phyloP scores from a whole-genome alignment of 2,113 vertebrate genomes.

The Python bivittatus region DNA sequence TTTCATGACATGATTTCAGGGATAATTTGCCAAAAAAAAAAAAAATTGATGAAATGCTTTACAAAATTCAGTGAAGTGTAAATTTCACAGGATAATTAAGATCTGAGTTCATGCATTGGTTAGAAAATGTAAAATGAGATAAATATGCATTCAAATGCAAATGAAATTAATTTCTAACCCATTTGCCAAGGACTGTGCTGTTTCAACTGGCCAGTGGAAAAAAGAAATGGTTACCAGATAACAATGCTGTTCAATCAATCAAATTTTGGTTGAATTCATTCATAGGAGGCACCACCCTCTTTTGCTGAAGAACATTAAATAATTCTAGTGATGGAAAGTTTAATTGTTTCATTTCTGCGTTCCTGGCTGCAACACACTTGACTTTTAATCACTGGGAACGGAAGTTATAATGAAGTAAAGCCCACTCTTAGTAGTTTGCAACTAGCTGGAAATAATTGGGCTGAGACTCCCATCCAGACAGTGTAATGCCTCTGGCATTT shows the following conservation, averaged over 20 bases:
- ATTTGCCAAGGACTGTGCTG: not conserved
- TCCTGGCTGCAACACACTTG: constrained; percentile 74
- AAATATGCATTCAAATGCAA: not conserved
- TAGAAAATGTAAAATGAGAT: not conserved
- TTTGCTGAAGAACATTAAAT: constrained; percentile 76
- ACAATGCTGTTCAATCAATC: constrained; percentile 74
- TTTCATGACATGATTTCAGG: not conserved
- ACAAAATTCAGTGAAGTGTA: not conserved
- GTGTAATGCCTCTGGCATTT: constrained; percentile 78
- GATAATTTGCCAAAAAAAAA: not conserved
- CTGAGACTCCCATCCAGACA: constrained; percentile 83
- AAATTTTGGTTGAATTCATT: constrained; percentile 80
- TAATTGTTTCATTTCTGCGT: constrained; percentile 85
- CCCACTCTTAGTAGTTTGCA: constrained; percentile 79
- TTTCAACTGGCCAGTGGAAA: constrained; percentile 41
- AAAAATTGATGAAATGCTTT: not conserved
- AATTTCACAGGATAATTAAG: not conserved
- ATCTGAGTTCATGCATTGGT: not conserved
- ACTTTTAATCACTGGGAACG: constrained; percentile 84
- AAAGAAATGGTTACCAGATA: constrained; percentile 42
- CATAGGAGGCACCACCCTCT: constrained; percentile 58
- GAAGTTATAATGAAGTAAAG: constrained; percentile 83
- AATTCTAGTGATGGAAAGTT: constrained; percentile 83
- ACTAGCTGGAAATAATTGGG: constrained; percentile 84
- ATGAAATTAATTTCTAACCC: not conserved